phyloP scores from a whole-genome alignment of 2,113 vertebrate species.

The Cololabis saira region DNA sequence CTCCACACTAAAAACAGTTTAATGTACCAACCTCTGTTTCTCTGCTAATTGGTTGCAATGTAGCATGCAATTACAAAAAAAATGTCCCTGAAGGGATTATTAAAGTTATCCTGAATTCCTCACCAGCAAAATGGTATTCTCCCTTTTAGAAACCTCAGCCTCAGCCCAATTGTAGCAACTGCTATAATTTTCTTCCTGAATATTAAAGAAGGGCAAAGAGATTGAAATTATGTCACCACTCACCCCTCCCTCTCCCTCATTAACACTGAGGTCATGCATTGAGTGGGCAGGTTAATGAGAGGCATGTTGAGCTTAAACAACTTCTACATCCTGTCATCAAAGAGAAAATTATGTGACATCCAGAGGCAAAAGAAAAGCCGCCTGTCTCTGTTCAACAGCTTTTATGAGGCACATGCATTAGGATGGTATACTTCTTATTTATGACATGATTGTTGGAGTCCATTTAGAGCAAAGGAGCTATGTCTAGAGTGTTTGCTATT shows the following conservation, averaged over 20 bases:
- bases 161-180: neutral
- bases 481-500: conserved; percentile 43
- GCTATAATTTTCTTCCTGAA: neutral
- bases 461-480: conserved; percentile 22
- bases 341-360: conserved; percentile 59
- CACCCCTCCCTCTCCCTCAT: conserved; percentile 51
- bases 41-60: neutral
- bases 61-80: no score
- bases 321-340: conserved; percentile 65
- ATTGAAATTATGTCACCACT: conserved; percentile 33
- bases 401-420: neutral
- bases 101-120: neutral
- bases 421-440: conserved; percentile 10
- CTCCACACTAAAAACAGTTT: no score
- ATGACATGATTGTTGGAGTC: neutral
- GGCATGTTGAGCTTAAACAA: conserved; percentile 57
- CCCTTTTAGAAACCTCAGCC: neutral
- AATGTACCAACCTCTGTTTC: neutral
- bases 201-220: conserved; percentile 10
- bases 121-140: neutral
- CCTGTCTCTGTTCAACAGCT: conserved; percentile 5
- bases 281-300: conserved; percentile 77
- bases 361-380: conserved; percentile 27
- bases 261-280: conserved; percentile 69
- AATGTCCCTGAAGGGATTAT: no score